Evolutionary conservation across 2,113 vertebrate genomes (phyloP), one percentile per base, ranked within the genome.

Genomic region (Hippoglossus stenolepis): DNA sequence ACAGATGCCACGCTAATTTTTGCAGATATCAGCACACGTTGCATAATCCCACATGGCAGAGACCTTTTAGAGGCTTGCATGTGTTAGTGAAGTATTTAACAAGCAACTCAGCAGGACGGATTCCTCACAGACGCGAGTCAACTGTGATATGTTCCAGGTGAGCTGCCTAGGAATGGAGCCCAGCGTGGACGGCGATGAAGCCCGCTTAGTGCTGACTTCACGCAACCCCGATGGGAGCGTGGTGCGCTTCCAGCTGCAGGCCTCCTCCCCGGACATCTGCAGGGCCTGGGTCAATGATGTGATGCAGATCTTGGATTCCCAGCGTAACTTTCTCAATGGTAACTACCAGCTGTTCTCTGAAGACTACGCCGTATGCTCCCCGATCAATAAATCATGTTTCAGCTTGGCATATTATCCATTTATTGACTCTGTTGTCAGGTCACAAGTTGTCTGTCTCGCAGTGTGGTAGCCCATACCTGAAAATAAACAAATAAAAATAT

Each of bases 321-420:
- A 98, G 78, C 94, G 96, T 53, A 95, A 97, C 92, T 98, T 98
- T 90, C 96, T 98, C 63, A 98, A 98, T 24, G 97, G 97, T 98
- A 67, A 73, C 85, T 47, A 15, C 2, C n/a, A 43, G 26, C 70
- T 26, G n/a, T 43, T 21, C 47, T 56, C 59, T 45, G 26, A 74
- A n/a, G 60, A 62, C 24, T 12, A 35, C 0, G 23, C 45, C 18
- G 13, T 43, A 43, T 43, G 40, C 40, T 13, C 40, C 8, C 2
- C 0, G 0, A 53, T 58, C 70, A 3, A 58, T 63, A 53, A 57
- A 0, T 73, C 40, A 28, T 70, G 18, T 17, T 79, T 72, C 31
- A 51, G 18, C 10, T 31, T 4, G 17, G 26, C 43, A 60, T 24
- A n/a, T 63, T 77, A 70, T 66, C 45, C 6, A 51, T 54, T 45